phyloP scores from a whole-genome alignment of 1,140 invertebrate species.

The Cataglyphis hispanica region DNA sequence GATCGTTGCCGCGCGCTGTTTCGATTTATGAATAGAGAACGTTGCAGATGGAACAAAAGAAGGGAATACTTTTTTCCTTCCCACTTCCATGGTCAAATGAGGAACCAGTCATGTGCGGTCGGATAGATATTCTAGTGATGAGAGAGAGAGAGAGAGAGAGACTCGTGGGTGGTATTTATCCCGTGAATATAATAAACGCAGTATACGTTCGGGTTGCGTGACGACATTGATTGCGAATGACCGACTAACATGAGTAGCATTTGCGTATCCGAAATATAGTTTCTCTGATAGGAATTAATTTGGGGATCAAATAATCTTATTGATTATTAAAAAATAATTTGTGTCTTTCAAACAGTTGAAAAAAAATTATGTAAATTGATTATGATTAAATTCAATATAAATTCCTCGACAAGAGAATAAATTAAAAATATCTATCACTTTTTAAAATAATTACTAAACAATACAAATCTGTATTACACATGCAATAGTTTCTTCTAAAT shows the following conservation, averaged over 20 bases:
- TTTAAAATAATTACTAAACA: too few species aligned
- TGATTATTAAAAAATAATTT: not conserved
- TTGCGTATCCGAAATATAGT: not conserved
- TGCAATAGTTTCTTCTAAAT: too few species aligned
- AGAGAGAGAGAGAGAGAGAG: not conserved
- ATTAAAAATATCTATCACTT: too few species aligned
- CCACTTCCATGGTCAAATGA: constrained; percentile 72
- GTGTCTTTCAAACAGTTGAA: too few species aligned
- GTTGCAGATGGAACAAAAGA: constrained; percentile 47
- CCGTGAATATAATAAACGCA: constrained; percentile 78
- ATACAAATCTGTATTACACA: too few species aligned
- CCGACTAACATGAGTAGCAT: constrained; percentile 67
- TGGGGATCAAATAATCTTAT: too few species aligned
- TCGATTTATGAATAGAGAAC: constrained; percentile 63
- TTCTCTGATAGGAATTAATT: too few species aligned
- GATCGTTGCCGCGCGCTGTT: constrained; percentile 54
- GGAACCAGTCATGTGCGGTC: constrained; percentile 39
- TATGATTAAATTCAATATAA: too few species aligned
- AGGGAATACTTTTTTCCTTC: constrained; percentile 67
- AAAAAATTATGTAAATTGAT: too few species aligned
- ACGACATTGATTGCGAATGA: constrained; percentile 79
- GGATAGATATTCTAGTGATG: not conserved
- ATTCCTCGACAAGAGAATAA: too few species aligned
- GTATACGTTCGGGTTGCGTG: constrained; percentile 76
- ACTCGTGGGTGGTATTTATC: constrained; percentile 77